A percentile compares a stretch with the other conserved stretches of the same genome.
phyloP scores from a whole-genome alignment of 35 echinoderm and acorn worm genomes.

The Patiria miniata region DNA sequence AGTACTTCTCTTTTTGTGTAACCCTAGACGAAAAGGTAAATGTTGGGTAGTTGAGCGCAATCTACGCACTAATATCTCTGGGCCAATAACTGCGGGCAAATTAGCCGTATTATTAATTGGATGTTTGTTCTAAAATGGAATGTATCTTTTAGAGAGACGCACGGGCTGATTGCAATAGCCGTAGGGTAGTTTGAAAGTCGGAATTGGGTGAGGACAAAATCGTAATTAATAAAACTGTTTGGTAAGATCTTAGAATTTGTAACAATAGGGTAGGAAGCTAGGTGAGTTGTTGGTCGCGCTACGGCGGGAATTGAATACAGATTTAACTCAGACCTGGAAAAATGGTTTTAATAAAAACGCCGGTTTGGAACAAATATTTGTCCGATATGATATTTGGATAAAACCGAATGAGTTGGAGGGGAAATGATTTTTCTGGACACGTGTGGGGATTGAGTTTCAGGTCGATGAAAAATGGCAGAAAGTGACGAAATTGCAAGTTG shows the following conservation, averaged over 20 bases:
- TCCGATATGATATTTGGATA: too few relatives aligned
- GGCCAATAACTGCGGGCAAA: background rate
- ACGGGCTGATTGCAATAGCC: background rate
- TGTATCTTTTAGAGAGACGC: background rate
- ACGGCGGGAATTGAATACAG: background rate
- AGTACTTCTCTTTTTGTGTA: background rate
- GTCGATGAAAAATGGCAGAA: too few relatives aligned
- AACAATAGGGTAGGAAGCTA: background rate
- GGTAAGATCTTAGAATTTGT: background rate
- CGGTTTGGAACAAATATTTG: too few relatives aligned
- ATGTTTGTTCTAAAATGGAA: background rate
- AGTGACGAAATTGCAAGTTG: too few relatives aligned
- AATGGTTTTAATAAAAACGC: conserved; percentile 14
- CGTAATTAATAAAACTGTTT: conserved; percentile 3
- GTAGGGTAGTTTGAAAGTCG: background rate
- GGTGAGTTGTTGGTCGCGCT: background rate
- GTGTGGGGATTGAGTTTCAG: too few relatives aligned
- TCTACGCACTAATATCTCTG: background rate
- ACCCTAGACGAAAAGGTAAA: conserved; percentile 13
- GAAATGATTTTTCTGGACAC: too few relatives aligned
- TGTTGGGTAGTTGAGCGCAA: background rate
- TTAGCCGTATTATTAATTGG: background rate
- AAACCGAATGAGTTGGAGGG: too few relatives aligned
- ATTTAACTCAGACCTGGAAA: background rate
- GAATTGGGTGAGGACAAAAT: background rate